Base-by-base conservation (phyloP, 2,888 invertebrate species). In the Mesochorus sp. region DNA sequence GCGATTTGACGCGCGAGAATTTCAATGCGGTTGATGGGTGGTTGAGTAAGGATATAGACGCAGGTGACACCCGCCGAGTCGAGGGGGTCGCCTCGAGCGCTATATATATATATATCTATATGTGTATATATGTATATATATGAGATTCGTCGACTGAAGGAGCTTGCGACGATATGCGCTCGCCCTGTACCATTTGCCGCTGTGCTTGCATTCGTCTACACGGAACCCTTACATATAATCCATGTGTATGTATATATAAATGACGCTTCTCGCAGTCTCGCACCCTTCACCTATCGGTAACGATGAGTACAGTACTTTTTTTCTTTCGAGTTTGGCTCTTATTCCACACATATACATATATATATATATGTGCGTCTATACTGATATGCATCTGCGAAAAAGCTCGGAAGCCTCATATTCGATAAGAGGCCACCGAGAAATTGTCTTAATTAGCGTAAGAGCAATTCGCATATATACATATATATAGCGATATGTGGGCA, bases 21-120 rank as follows among this genome's bases (percentile, higher is more conserved):
- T 87, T 87, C 83, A 87, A 88, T 86, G 84, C 86, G 83, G 86
- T 85, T 87, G 90, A 89, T 89, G 89, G 88, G 80, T 91, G 88
- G 90, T 87, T 90, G 90, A 85, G 84, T 89, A 89, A 90, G 90
- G 83, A 90, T 91, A 90, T 89, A 86, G 89, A 81, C 81, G 85
- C 88, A 86, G 87, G 87, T 87, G 87, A 87, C 83, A 83, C 85
- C 81, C 82, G 81, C 84, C 76, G 78, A 80, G 74, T 79, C 70
- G 76, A 80, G 71, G 37, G 72, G 79, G 77, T 79, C 64, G 74
- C 72, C 47, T 66, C 76, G 57, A 76, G 70, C 31, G 31, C 74
- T 17, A 3, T 8, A 47, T 21, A 51, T 17, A 28, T 21, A 70
- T 34, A 61, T 17, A 21, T 17, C 12, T 12, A 2, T 12, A 37